phyloP scores from a whole-genome alignment of 1,140 invertebrate species.

The Hylaeus anthracinus region DNA sequence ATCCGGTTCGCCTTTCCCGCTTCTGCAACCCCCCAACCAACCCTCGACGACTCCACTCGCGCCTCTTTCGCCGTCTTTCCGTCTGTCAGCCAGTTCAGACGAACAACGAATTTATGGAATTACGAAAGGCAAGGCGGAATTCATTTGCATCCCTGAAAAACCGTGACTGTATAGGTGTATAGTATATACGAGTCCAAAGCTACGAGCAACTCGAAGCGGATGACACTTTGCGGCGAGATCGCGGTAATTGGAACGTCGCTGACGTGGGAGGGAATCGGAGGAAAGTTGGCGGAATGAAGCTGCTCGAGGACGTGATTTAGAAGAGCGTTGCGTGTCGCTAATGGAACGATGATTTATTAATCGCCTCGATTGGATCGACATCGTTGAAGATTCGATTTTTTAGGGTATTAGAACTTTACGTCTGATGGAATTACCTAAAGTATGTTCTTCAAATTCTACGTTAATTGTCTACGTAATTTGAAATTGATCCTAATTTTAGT shows the following conservation, averaged over 20 bases:
- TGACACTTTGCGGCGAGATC: slow-evolving; percentile 10
- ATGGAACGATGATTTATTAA: neutral
- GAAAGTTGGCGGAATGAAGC: neutral
- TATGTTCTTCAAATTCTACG: no score
- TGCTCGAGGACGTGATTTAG: neutral
- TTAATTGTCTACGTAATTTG: no score
- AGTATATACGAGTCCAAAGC: no score
- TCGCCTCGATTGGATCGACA: neutral
- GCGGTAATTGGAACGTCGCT: slow-evolving; percentile 20
- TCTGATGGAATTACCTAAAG: no score
- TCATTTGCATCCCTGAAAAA: slow-evolving; percentile 75
- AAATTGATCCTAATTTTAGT: no score
- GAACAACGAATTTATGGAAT: slow-evolving; percentile 76
- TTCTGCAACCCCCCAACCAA: neutral
- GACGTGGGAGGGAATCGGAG: neutral
- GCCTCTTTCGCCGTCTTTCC: slow-evolving; percentile 60
- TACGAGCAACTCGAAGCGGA: slow-evolving; percentile 1
- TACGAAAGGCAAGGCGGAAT: slow-evolving; percentile 72
- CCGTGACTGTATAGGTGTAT: slow-evolving; percentile 4
- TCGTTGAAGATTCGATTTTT: neutral
- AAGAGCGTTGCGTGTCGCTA: neutral
- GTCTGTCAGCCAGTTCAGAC: slow-evolving; percentile 75
- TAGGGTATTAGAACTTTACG: no score
- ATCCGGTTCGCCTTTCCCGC: slow-evolving; percentile 69
- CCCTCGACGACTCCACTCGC: neutral